Percentiles rank a stretch among this genome's conserved stretches.
phyloP scores from a whole-genome alignment of 2,888 invertebrate genomes.

The Amaurobius ferox region DNA sequence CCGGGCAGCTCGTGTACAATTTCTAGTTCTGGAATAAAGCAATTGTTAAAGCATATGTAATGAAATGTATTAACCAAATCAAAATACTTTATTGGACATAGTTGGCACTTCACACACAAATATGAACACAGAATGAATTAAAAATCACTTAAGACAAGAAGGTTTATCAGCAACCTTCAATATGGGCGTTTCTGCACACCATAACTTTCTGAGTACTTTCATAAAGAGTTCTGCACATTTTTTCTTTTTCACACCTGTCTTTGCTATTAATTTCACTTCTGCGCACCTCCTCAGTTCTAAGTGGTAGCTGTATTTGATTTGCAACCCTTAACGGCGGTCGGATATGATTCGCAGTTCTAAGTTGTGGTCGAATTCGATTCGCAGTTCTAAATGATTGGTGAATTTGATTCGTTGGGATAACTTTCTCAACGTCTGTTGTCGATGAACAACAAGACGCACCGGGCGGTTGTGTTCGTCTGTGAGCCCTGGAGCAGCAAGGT shows the following conservation, averaged over 20 bases:
- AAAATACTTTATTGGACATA: constrained; percentile 5
- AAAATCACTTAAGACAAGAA: background rate
- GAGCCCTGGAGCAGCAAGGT: constrained; percentile 17
- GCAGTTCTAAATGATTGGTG: background rate
- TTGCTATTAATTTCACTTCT: background rate
- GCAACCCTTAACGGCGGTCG: background rate
- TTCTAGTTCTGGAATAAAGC: no score
- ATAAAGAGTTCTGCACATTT: constrained; percentile 64
- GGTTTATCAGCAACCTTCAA: constrained; percentile 41
- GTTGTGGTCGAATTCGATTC: background rate
- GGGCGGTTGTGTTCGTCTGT: background rate
- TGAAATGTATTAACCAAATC: background rate
- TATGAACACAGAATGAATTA: background rate
- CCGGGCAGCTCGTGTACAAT: no score
- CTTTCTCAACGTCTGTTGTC: background rate
- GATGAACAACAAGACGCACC: constrained; percentile 27
- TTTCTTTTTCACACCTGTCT: constrained; percentile 49
- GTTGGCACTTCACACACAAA: constrained; percentile 10
- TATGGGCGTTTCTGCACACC: constrained; percentile 44
- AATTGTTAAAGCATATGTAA: no score
- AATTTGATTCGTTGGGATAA: background rate
- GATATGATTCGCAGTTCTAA: background rate
- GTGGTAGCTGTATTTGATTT: background rate
- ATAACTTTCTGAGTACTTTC: constrained; percentile 62
- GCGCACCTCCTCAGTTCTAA: background rate